Percentiles rank a stretch among this genome's conserved stretches.
Conservation (phyloP, 2,888 invertebrate genomes). For the Diachrysia chrysitis region DNA sequence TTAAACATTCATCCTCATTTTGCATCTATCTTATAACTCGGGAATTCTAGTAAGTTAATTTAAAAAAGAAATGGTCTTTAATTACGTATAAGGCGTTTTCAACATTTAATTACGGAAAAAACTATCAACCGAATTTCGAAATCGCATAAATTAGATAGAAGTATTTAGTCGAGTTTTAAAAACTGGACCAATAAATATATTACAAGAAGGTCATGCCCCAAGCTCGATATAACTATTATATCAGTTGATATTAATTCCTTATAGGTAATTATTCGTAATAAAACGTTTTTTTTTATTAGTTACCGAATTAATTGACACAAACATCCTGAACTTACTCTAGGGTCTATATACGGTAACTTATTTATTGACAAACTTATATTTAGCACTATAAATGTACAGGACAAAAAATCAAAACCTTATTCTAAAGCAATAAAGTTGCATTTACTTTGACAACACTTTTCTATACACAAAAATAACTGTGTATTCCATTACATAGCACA, state of each 20-base stretch:
- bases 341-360: slow-evolving; percentile 26
- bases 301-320: slow-evolving; percentile 49
- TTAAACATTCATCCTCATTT: too few species aligned
- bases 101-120: too few species aligned
- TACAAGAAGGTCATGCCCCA: slow-evolving; percentile 5
- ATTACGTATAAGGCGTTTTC: too few species aligned
- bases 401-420: slow-evolving; percentile 15
- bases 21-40: too few species aligned
- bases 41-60: too few species aligned
- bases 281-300: slow-evolving; percentile 34
- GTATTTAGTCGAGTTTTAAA: slow-evolving; percentile 12
- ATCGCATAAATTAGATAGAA: slow-evolving; percentile 16
- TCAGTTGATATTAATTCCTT: slow-evolving; percentile 32
- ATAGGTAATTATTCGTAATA: slow-evolving; percentile 46
- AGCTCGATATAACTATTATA: slow-evolving; percentile 16
- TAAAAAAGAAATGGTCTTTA: too few species aligned
- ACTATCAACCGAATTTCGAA: slow-evolving; percentile 20
- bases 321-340: slow-evolving; percentile 51
- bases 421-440: accelerated
- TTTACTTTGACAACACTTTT: neutral
- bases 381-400: neutral
- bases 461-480: neutral
- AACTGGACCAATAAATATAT: slow-evolving; percentile 45
- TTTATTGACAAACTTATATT: slow-evolving; percentile 39
- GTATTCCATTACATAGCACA: neutral